Percentiles rank a stretch among this genome's conserved stretches.
Conservation (phyloP, 2,797 vertebrate species). For the Poeciliopsis turneri region DNA sequence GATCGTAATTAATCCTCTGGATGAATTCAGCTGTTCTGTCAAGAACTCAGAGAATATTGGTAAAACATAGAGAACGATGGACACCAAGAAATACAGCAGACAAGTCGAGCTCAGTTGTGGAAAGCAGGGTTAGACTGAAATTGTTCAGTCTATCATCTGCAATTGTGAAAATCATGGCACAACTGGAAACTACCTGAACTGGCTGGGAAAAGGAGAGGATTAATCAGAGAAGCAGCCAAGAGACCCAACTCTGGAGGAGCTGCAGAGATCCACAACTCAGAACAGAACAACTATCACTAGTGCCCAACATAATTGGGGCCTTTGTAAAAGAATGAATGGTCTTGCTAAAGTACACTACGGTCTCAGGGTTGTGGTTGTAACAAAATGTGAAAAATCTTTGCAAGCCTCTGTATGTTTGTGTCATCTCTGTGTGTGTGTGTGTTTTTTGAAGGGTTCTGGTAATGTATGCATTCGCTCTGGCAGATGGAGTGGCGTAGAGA, state of each 20-base stretch:
- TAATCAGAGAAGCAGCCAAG: background rate
- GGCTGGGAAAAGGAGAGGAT: background rate
- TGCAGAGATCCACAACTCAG: background rate
- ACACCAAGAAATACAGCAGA: background rate
- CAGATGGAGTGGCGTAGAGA: conserved; percentile 38
- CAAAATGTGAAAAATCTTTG: background rate
- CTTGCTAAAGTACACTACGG: background rate
- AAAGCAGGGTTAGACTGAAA: background rate
- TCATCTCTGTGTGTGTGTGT: background rate
- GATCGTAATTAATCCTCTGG: background rate
- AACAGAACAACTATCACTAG: background rate
- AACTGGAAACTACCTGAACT: background rate
- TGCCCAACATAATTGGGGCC: background rate
- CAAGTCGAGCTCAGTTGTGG: background rate
- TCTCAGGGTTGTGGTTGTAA: background rate
- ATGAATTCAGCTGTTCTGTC: background rate
- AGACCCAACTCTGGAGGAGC: background rate
- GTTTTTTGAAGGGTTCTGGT: conserved; percentile 6
- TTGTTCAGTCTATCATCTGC: background rate
- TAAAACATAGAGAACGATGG: background rate
- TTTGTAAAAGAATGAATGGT: background rate
- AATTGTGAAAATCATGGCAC: background rate
- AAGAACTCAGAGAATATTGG: background rate
- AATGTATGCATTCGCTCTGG: conserved; percentile 29
- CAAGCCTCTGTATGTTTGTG: background rate